Evolutionary conservation across 1,140 invertebrate species (phyloP), one percentile per base, ranked within the genome.

Genomic region (Drosophila kepulauana): DNA sequence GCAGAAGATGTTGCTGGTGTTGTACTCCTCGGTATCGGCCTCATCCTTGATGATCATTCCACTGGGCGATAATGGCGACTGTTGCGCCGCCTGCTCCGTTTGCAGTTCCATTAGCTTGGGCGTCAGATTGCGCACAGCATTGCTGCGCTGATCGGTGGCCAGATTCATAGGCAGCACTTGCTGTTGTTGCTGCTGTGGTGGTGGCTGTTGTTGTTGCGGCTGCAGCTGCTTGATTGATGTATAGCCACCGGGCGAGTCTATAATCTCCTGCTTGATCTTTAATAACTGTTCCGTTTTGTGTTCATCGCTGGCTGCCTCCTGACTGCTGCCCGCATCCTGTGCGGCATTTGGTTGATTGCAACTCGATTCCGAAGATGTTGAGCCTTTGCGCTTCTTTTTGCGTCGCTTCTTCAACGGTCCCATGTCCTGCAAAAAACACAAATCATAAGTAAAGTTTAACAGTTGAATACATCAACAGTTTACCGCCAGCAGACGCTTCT

Each of bases 381-480:
- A 92, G 1, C 91, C 91, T 54, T 91, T 92, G 49, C 91, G 91
- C 61, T 92, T 92, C 79, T 92, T 92, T 79, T 92, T 92, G 45
- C 91, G 87, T 3, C 91, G 78, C 49, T 92, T 92, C 64, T 92
- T 92, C 20, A 92, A 57, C 1, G 91, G 91, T 20, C 91, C 90
- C 79, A 91, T 82, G 35, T 92, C 91, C 91, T 92, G 25, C 6
- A 0, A 3, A 0, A 66, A n/a, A 3, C 2, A 7, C 4, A 45
- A 51, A 41, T 1, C 1, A 30, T 33, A 1, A 65, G 1, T 2
- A 5, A 35, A 38, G 35, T 6, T 1, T 13, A 10, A n/a, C 2
- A 13, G 0, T 11, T 33, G 8, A 20, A 13, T 57, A 25, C 8
- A 10, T 2, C 6, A 8, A 8, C 1, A 15, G 78, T 80, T 86